Percentiles rank a stretch among this genome's conserved stretches.
Conservation (phyloP, 1,140 invertebrate genomes). For the Leptestheria dahalacensis region DNA sequence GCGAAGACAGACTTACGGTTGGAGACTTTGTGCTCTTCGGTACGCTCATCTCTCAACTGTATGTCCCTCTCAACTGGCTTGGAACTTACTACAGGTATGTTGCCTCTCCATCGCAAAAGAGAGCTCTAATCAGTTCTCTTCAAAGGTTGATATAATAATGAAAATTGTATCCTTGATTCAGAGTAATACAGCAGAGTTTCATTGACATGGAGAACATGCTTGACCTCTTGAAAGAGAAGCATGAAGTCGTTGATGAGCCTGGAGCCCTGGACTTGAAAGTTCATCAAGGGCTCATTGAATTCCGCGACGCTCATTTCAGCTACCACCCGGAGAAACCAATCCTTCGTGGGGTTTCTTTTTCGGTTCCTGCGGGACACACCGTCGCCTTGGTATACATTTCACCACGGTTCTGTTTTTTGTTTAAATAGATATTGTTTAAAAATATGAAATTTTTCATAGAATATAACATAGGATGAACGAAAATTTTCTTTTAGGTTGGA, state of each 20-base stretch:
- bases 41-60: slow-evolving; percentile 65
- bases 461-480: no score
- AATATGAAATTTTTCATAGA: no score
- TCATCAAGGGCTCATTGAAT: slow-evolving; percentile 64
- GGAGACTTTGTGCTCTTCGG: slow-evolving; percentile 89
- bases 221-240: slow-evolving; percentile 69
- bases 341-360: slow-evolving; percentile 69
- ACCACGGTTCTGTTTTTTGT: slow-evolving; percentile 2
- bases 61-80: slow-evolving; percentile 90
- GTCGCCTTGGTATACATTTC: slow-evolving; percentile 60
- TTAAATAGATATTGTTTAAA: slow-evolving; percentile 6
- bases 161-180: no score
- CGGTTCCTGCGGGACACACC: slow-evolving; percentile 73
- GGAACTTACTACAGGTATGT: slow-evolving; percentile 88
- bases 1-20: slow-evolving; percentile 54
- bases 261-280: slow-evolving; percentile 54
- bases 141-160: no score
- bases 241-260: slow-evolving; percentile 69
- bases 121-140: no score
- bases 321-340: slow-evolving; percentile 69
- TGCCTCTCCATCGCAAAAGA: no score
- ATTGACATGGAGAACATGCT: slow-evolving; percentile 99
- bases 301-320: slow-evolving; percentile 73
- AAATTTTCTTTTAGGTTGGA: slow-evolving; percentile 42
- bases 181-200: slow-evolving; percentile 91